These are phyloP conservation scores for Coleophora deauratella DNA, from an alignment of 2,888 invertebrate genomes.

Conservation along the genomic window DNA sequence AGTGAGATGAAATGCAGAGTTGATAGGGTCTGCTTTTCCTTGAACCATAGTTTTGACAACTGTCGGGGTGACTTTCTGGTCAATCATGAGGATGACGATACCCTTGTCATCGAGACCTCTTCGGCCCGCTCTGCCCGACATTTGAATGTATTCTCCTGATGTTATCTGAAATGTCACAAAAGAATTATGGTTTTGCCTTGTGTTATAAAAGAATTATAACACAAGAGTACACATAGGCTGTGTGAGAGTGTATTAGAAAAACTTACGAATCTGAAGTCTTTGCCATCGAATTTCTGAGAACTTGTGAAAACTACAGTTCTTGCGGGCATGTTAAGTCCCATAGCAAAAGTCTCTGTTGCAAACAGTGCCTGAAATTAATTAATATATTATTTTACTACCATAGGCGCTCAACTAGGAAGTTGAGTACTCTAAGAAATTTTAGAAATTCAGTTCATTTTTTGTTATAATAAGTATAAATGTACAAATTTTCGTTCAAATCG, in stretches of 20 bases:
- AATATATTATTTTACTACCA: no score
- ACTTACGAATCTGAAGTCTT: slow-evolving; percentile 92
- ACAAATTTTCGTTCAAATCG: no score
- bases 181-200: no score
- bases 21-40: slow-evolving; percentile 96
- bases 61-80: slow-evolving; percentile 92
- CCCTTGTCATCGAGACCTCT: slow-evolving; percentile 97
- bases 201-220: no score
- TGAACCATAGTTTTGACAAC: slow-evolving; percentile 85
- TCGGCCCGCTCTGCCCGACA: slow-evolving; percentile 99
- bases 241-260: background rate
- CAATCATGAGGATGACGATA: slow-evolving; percentile 98
- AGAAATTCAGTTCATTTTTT: background rate
- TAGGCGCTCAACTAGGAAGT: background rate
- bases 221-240: no score
- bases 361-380: slow-evolving; percentile 81
- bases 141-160: slow-evolving; percentile 99
- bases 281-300: slow-evolving; percentile 97
- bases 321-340: slow-evolving; percentile 99
- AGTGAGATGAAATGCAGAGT: slow-evolving; percentile 98
- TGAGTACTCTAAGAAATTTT: background rate
- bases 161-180: slow-evolving; percentile 80
- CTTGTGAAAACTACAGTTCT: slow-evolving; percentile 98
- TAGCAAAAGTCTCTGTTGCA: slow-evolving; percentile 99
- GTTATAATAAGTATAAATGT: background rate